Percentiles rank a stretch among this genome's conserved stretches.
These are phyloP conservation scores for Siphamia tubifer DNA, from an alignment of 2,113 vertebrate species.

Conservation along the genomic window DNA sequence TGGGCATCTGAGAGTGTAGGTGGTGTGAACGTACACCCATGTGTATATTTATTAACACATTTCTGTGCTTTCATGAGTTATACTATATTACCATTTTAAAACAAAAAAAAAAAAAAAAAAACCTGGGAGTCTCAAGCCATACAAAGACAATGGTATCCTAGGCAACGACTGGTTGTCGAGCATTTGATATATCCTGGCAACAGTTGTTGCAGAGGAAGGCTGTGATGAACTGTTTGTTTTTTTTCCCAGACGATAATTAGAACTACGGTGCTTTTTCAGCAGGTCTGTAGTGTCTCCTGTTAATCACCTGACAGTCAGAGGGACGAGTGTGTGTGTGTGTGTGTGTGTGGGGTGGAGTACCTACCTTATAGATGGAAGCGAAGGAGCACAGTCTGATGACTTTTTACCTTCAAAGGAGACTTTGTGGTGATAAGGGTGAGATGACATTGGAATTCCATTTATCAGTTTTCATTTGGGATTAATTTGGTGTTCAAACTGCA, in stretches of 20 bases:
- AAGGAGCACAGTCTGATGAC: too few species aligned
- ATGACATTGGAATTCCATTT: too few species aligned
- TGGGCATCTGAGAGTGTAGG: not conserved
- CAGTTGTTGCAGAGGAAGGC: conserved; percentile 53
- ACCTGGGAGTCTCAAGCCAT: not conserved
- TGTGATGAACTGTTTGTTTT: conserved; percentile 64
- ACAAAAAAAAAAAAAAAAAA: not conserved
- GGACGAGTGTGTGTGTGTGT: not conserved
- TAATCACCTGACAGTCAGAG: conserved; percentile 47
- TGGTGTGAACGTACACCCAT: not conserved
- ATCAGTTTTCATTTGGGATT: too few species aligned
- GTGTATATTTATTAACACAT: not conserved
- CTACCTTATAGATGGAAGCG: too few species aligned
- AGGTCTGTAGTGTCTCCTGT: conserved; percentile 35
- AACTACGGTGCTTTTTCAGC: conserved; percentile 60
- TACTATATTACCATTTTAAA: conserved; percentile 19
- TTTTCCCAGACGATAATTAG: conserved; percentile 53
- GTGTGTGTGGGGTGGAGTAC: conserved; percentile 53
- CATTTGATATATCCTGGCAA: conserved; percentile 58
- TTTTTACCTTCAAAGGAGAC: too few species aligned
- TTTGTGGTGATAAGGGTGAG: not conserved
- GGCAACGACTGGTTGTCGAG: conserved; percentile 55
- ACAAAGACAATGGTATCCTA: conserved; percentile 60
- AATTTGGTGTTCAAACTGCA: too few species aligned
- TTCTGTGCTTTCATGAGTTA: conserved; percentile 4